Percentiles rank a stretch among this genome's conserved stretches.
Evolutionary conservation across 2,797 vertebrate genomes (phyloP).

Genomic region (Phataginus tetradactyla): DNA sequence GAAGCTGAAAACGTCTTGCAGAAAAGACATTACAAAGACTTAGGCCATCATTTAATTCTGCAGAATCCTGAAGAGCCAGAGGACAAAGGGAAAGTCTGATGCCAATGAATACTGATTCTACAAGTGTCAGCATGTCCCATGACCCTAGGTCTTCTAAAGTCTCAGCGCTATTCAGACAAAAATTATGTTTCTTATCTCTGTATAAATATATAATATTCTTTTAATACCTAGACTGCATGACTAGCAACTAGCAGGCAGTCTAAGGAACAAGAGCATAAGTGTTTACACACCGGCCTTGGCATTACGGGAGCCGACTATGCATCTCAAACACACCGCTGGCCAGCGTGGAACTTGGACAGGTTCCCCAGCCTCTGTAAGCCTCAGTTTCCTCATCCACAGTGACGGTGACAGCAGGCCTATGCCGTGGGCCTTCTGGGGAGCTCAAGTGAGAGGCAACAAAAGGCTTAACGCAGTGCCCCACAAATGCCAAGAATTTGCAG

Average conservation of each 20-base stretch:
- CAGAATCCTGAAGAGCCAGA: neutral
- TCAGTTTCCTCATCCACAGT: neutral
- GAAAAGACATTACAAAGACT: neutral
- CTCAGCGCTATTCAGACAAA: neutral
- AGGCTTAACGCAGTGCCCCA: neutral
- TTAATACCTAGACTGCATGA: neutral
- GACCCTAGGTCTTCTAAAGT: neutral
- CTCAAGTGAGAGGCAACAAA: neutral
- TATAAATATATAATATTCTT: neutral
- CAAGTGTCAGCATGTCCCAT: neutral
- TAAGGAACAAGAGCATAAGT: neutral
- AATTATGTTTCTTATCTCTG: neutral
- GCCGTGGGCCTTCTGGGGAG: neutral
- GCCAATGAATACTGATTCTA: slow-evolving; percentile 12
- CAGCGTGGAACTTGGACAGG: neutral
- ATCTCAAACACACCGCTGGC: neutral
- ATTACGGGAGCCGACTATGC: neutral
- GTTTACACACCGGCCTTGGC: neutral
- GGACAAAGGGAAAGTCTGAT: slow-evolving; percentile 57
- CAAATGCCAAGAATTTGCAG: neutral
- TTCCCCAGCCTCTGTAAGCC: neutral
- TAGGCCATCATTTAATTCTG: neutral
- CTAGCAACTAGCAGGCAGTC: neutral
- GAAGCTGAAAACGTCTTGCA: neutral
- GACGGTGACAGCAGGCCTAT: neutral